phyloP scores from a whole-genome alignment of 37 sponge, comb jelly and placozoan species.

The Oopsacas minuta region DNA sequence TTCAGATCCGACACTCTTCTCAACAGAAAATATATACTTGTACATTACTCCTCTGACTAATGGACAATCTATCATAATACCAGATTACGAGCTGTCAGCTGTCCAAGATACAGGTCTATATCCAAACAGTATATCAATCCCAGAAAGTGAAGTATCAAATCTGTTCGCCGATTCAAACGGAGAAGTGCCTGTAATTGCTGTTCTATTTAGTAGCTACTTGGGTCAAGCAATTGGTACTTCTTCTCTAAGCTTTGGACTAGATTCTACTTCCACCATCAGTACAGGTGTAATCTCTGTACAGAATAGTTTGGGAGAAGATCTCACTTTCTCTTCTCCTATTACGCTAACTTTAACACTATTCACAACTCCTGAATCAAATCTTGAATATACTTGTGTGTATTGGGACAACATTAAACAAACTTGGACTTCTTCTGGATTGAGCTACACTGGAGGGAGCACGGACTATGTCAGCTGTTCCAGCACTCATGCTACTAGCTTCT shows the following conservation, averaged over 20 bases:
- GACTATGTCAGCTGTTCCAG: neutral
- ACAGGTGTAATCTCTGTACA: neutral
- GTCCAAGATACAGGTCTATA: neutral
- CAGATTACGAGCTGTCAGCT: neutral
- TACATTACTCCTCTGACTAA: neutral
- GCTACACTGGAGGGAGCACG: neutral
- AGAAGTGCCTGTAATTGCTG: neutral
- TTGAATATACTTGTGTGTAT: neutral
- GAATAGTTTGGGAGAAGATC: neutral
- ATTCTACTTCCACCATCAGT: neutral
- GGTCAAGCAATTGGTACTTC: neutral
- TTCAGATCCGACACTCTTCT: neutral
- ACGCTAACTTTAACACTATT: neutral
- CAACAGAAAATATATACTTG: neutral
- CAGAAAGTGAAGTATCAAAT: neutral
- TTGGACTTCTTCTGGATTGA: neutral
- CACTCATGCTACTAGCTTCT: neutral
- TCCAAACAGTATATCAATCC: neutral
- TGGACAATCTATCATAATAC: neutral
- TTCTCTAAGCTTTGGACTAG: neutral
- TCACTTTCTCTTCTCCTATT: neutral
- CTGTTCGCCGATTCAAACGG: neutral
- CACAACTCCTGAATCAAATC: neutral
- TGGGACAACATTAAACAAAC: neutral
- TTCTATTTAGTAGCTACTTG: neutral